These are phyloP conservation scores for Lamproptera curius DNA, from an alignment of 2,888 invertebrate species.

Conservation along the genomic window DNA sequence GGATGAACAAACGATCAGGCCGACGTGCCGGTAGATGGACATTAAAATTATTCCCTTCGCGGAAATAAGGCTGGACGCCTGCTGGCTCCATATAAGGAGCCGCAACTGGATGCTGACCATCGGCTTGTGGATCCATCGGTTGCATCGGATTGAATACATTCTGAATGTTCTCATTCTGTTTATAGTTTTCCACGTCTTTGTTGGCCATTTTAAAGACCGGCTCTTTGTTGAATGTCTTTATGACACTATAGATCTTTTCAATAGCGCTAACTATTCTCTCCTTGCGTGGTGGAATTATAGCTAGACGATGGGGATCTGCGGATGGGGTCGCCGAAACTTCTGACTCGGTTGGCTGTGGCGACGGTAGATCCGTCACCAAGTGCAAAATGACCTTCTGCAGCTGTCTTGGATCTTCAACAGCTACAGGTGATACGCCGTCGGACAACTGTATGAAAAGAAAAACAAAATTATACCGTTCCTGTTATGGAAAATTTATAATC, in stretches of 20 bases:
- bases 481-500: too few relatives aligned
- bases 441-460: constrained; percentile 19
- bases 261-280: constrained; percentile 57
- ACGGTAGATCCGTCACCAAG: constrained; percentile 66
- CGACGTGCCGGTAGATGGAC: too few relatives aligned
- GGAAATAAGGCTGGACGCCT: neutral
- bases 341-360: constrained; percentile 28
- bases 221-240: constrained; percentile 31
- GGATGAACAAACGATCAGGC: too few relatives aligned
- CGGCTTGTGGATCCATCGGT: neutral
- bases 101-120: neutral
- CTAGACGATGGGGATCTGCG: constrained; percentile 28
- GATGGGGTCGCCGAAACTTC: neutral
- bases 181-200: neutral
- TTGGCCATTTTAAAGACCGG: neutral
- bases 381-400: constrained; percentile 84
- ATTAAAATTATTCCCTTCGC: neutral
- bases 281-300: constrained; percentile 52
- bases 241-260: constrained; percentile 53
- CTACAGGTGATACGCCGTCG: constrained; percentile 33
- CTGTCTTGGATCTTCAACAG: constrained; percentile 82
- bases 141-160: too few relatives aligned
- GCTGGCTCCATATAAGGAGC: neutral
- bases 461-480: too few relatives aligned
- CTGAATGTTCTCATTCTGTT: neutral